phyloP scores from a whole-genome alignment of 2,797 vertebrate genomes.

The Podarcis lilfordi region DNA sequence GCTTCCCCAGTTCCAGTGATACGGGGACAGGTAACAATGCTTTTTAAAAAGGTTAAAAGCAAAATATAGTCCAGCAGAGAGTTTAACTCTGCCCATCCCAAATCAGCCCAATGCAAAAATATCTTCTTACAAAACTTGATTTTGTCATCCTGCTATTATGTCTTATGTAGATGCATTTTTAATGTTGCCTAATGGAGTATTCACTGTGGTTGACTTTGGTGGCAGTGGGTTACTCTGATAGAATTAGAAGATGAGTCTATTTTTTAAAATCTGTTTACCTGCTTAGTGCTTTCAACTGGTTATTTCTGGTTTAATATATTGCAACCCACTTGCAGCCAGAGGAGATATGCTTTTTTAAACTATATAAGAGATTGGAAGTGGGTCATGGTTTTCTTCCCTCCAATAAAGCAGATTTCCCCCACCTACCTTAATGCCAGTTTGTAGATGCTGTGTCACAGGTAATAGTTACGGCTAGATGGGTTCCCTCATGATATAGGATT shows the following conservation, averaged over 20 bases:
- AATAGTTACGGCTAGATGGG: neutral
- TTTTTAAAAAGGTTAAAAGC: neutral
- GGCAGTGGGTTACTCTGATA: neutral
- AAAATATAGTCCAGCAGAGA: too few relatives aligned
- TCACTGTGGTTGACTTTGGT: neutral
- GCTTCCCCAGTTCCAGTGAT: neutral
- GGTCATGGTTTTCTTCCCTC: too few relatives aligned
- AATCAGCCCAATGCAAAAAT: neutral
- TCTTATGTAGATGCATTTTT: neutral
- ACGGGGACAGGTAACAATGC: neutral
- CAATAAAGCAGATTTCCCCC: neutral
- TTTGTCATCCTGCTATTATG: neutral
- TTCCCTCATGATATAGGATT: neutral
- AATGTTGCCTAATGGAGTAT: neutral
- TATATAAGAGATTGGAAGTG: neutral
- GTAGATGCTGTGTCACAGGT: neutral
- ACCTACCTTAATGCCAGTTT: neutral
- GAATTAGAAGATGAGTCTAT: neutral
- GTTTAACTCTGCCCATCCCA: neutral
- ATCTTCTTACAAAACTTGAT: neutral
- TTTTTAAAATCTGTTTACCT: neutral
- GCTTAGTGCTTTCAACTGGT: neutral
- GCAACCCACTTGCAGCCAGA: neutral
- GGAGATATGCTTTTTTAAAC: neutral
- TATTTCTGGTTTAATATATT: neutral